Conservation (phyloP, 2,113 vertebrate genomes). For the Neolamprologus tretocephalus region DNA sequence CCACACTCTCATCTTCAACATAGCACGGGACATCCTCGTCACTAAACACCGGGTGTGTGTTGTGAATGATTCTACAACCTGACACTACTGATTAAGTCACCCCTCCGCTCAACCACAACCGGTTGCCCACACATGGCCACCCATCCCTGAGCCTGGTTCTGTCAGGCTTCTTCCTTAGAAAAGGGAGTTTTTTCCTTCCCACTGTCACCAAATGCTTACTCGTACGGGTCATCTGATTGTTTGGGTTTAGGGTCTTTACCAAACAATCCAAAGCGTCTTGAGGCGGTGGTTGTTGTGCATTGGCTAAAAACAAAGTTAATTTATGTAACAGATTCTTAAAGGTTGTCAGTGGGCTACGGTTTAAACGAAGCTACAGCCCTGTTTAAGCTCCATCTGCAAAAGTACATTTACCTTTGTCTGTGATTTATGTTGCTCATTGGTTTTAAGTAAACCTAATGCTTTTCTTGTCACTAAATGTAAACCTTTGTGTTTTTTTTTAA, state of each 20-base stretch:
- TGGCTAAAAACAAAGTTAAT: neutral
- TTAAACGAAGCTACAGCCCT: neutral
- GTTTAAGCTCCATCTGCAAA: neutral
- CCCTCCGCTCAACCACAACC: neutral
- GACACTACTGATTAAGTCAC: neutral
- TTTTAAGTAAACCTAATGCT: neutral
- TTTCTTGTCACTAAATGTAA: neutral
- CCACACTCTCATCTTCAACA: conserved; percentile 91
- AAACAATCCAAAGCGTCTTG: neutral
- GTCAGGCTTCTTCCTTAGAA: neutral
- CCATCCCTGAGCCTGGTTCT: neutral
- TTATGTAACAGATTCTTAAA: neutral
- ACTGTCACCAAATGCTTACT: neutral
- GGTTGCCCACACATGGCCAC: neutral
- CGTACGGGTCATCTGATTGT: neutral
- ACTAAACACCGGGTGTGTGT: conserved; percentile 84
- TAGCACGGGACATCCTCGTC: conserved; percentile 92
- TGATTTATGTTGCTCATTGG: neutral
- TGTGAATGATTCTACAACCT: neutral
- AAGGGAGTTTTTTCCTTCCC: neutral
- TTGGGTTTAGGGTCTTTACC: neutral
- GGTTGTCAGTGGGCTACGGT: neutral
- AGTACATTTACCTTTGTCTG: neutral
- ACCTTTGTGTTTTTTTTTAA: neutral
- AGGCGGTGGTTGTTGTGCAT: neutral